Conservation (phyloP, 2,888 invertebrate genomes). For the Drosophila mulleri region DNA sequence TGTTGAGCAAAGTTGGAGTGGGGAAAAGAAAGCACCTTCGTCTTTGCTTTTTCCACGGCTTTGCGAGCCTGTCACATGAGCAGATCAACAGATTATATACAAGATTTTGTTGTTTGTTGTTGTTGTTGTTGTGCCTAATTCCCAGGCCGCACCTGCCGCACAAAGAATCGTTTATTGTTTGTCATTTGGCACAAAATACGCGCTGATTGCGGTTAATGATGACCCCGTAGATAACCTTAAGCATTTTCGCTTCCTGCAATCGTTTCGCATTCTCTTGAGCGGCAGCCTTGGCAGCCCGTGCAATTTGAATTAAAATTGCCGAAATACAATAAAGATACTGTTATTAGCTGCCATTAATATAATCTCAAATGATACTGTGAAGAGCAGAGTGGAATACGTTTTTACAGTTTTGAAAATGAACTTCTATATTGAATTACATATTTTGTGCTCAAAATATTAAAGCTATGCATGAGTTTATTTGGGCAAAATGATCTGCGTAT, state of each 20-base stretch:
- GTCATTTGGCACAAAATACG: slow-evolving; percentile 63
- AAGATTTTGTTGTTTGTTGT: slow-evolving; percentile 54
- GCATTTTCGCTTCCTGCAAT: slow-evolving; percentile 24
- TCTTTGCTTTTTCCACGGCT: background rate
- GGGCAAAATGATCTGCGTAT: background rate
- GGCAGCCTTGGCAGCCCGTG: background rate
- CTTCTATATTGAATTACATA: background rate
- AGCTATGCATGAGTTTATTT: background rate
- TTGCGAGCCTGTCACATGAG: slow-evolving; percentile 46
- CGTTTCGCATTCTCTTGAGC: background rate
- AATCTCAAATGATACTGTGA: slow-evolving; percentile 10
- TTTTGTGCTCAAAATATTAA: background rate
- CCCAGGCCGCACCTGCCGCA: slow-evolving; percentile 57
- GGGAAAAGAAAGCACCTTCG: slow-evolving; percentile 23
- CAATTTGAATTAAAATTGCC: slow-evolving; percentile 17
- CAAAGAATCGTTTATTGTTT: slow-evolving; percentile 64
- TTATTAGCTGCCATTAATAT: slow-evolving; percentile 1
- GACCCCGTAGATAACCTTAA: slow-evolving; percentile 66
- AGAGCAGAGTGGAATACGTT: too few relatives aligned
- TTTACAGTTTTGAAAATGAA: background rate
- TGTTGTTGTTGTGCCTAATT: slow-evolving; percentile 41
- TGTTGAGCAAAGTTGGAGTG: slow-evolving; percentile 37
- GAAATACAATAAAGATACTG: slow-evolving; percentile 32
- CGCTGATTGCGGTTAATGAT: slow-evolving; percentile 79
- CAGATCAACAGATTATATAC: slow-evolving; percentile 76